Evolutionary conservation across 2,113 vertebrate species (phyloP).

Genomic region (Pionites leucogaster): DNA sequence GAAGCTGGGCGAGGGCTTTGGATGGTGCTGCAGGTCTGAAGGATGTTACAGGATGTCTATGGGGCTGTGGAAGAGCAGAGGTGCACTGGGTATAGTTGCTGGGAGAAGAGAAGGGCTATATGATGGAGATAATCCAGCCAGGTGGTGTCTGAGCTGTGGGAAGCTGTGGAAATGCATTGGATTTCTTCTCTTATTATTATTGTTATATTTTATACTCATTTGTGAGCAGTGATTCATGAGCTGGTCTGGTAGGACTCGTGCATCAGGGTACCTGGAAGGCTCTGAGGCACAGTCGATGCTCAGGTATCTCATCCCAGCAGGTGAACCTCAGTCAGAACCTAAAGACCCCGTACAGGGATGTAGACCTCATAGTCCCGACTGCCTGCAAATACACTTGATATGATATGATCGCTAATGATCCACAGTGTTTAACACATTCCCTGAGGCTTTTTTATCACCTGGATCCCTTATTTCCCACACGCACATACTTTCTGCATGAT

Average conservation of each 20-base stretch:
- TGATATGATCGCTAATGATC: fast-evolving
- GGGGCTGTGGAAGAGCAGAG: neutral
- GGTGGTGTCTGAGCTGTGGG: neutral
- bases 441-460: neutral
- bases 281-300: neutral
- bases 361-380: neutral
- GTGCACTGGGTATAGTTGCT: neutral
- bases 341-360: neutral
- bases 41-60: neutral
- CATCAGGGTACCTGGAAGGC: neutral
- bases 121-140: neutral
- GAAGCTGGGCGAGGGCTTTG: neutral
- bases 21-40: neutral
- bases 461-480: fast-evolving
- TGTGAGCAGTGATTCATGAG: neutral
- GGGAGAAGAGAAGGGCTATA: neutral
- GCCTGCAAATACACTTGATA: neutral
- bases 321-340: neutral
- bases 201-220: neutral
- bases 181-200: neutral
- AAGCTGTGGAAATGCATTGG: neutral
- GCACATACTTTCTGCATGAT: neutral
- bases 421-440: neutral
- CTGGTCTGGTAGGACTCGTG: neutral
- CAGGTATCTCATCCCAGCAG: neutral